These are phyloP conservation scores for Agrypnia vestita DNA, from an alignment of 1,140 invertebrate genomes.

Conservation along the genomic window DNA sequence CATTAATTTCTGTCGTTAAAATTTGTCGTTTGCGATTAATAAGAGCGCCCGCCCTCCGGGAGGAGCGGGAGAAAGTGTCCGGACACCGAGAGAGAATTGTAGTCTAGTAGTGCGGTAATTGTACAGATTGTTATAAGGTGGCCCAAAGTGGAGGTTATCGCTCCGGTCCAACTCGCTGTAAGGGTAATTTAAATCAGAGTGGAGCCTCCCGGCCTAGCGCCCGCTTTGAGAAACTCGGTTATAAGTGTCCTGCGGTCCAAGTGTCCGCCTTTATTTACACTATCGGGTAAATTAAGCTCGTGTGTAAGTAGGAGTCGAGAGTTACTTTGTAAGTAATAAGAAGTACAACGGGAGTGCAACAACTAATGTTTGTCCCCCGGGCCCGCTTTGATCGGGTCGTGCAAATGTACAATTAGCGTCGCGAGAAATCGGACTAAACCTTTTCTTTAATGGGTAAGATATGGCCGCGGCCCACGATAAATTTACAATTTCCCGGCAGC, in stretches of 20 bases:
- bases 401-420: slow-evolving; percentile 50
- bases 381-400: slow-evolving; percentile 22
- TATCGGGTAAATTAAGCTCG: slow-evolving; percentile 75
- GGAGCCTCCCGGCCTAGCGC: slow-evolving; percentile 3
- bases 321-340: slow-evolving; percentile 74
- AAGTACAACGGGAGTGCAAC: slow-evolving; percentile 72
- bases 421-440: slow-evolving; percentile 36
- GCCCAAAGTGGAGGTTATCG: slow-evolving; percentile 41
- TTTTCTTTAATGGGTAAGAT: slow-evolving; percentile 49
- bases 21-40: slow-evolving; percentile 76
- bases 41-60: slow-evolving; percentile 65
- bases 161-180: slow-evolving; percentile 32
- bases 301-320: slow-evolving; percentile 71
- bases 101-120: slow-evolving; percentile 59
- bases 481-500: slow-evolving; percentile 53
- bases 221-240: slow-evolving; percentile 58
- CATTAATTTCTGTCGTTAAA: slow-evolving; percentile 76
- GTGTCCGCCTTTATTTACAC: slow-evolving; percentile 74
- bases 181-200: slow-evolving; percentile 49
- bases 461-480: slow-evolving; percentile 49
- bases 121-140: slow-evolving; percentile 55
- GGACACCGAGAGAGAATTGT: slow-evolving; percentile 57
- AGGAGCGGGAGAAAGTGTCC: slow-evolving; percentile 50
- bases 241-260: slow-evolving; percentile 62
- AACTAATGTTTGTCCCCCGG: slow-evolving; percentile 68